Conservation (phyloP, 2,797 vertebrate species). For the Calcarius lapponicus region DNA sequence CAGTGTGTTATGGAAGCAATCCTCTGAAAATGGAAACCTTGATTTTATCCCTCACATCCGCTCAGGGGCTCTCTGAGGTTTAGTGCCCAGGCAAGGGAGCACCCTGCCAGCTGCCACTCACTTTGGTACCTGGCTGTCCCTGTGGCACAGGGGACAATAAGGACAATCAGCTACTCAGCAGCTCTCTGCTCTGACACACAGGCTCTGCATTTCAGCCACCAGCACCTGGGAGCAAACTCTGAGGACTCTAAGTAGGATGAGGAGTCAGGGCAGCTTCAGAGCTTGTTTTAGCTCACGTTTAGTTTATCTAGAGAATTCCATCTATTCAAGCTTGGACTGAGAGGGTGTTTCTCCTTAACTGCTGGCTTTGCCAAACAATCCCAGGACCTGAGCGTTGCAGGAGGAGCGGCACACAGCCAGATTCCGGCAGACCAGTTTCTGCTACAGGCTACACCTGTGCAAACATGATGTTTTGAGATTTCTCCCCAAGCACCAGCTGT, state of each 20-base stretch:
- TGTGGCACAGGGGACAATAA: background rate
- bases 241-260: rapidly evolving
- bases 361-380: background rate
- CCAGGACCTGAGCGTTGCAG: background rate
- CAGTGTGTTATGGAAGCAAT: rapidly evolving
- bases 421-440: background rate
- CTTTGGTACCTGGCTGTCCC: background rate
- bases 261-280: background rate
- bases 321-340: background rate
- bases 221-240: background rate
- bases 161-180: background rate
- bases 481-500: conserved; percentile 53
- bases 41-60: background rate
- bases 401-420: background rate
- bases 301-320: background rate
- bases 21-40: background rate
- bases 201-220: background rate
- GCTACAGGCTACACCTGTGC: conserved; percentile 60
- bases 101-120: background rate
- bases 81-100: background rate
- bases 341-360: background rate
- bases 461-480: background rate
- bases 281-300: background rate
- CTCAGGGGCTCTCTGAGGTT: background rate
- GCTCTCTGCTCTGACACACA: background rate